Percentiles rank a stretch among this genome's conserved stretches.
Evolutionary conservation across 2,888 invertebrate genomes (phyloP).

Genomic region (Parnassius orleans): DNA sequence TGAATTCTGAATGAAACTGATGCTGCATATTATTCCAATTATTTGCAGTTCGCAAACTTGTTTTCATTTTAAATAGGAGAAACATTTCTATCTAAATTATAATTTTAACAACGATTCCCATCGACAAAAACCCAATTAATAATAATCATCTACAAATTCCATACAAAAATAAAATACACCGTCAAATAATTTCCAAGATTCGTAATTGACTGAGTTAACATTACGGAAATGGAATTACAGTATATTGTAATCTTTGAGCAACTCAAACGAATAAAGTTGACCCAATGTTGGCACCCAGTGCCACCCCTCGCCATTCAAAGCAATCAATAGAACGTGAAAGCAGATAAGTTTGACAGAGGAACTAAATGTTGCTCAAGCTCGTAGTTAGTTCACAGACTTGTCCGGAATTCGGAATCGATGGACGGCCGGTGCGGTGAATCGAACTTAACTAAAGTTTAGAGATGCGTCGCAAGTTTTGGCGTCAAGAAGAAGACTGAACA

Average conservation of each 20-base stretch:
- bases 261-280: conserved; percentile 11
- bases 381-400: conserved; percentile 27
- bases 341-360: conserved; percentile 22
- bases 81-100: no score
- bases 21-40: no score
- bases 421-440: conserved; percentile 13
- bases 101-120: no score
- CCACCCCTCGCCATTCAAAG: conserved; percentile 37
- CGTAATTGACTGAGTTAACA: neutral
- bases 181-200: neutral
- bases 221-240: neutral
- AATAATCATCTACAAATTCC: no score
- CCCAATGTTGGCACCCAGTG: conserved; percentile 2
- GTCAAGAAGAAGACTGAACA: neutral
- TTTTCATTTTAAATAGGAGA: no score
- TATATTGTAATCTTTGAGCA: conserved; percentile 6
- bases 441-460: conserved; percentile 18
- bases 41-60: no score
- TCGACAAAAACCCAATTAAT: no score
- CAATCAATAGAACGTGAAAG: conserved; percentile 37
- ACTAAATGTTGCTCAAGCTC: conserved; percentile 17
- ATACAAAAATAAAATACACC: neutral
- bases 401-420: conserved; percentile 25
- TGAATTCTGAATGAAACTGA: no score
- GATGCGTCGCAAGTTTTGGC: conserved; percentile 1